phyloP scores from a whole-genome alignment of 2,113 vertebrate species.

The Anolis sagrei region DNA sequence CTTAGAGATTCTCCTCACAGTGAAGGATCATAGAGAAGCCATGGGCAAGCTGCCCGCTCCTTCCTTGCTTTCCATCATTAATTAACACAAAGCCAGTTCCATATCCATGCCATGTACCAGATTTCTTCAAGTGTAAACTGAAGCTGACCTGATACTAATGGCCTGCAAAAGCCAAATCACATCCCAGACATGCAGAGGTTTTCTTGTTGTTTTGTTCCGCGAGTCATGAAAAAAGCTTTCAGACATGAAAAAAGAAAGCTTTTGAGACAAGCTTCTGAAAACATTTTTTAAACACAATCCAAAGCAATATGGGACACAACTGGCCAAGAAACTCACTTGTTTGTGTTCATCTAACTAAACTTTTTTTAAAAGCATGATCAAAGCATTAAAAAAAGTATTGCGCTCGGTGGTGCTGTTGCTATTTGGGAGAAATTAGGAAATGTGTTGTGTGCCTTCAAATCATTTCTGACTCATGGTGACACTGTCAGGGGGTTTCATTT shows the following conservation, averaged over 20 bases:
- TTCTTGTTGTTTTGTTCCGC: slow-evolving; percentile 17
- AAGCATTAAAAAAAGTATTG: not conserved
- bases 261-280: slow-evolving; percentile 41
- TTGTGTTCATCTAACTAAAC: not conserved
- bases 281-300: slow-evolving; percentile 23
- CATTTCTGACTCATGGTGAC: no score
- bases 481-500: no score
- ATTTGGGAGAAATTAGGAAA: no score
- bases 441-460: no score
- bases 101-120: slow-evolving; percentile 55
- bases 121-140: slow-evolving; percentile 60
- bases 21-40: slow-evolving; percentile 51
- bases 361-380: not conserved
- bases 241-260: slow-evolving; percentile 33
- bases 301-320: slow-evolving; percentile 6
- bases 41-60: slow-evolving; percentile 44
- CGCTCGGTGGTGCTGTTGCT: no score
- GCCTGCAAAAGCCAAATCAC: slow-evolving; percentile 47
- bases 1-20: slow-evolving; percentile 51
- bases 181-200: slow-evolving; percentile 42
- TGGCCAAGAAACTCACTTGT: not conserved
- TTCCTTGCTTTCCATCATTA: slow-evolving; percentile 50
- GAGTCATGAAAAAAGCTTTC: slow-evolving; percentile 38
- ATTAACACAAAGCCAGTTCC: slow-evolving; percentile 49
- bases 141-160: slow-evolving; percentile 51